A percentile compares a stretch with the other conserved stretches of the same genome.
These are phyloP conservation scores for Idaea straminata DNA, from an alignment of 2,888 invertebrate genomes.

Conservation along the genomic window DNA sequence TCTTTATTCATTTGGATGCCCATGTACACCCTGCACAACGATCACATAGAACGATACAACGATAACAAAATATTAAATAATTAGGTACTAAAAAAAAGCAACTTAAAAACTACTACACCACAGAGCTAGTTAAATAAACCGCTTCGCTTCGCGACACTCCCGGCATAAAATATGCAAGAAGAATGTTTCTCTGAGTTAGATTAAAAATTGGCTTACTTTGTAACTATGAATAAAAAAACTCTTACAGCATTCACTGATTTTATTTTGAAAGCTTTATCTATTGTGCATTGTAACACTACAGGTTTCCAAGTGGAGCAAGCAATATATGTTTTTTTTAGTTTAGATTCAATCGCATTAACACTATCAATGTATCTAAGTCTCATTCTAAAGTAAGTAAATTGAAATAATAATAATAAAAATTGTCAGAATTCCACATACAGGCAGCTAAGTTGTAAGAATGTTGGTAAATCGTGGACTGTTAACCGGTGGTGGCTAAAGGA, in stretches of 20 bases:
- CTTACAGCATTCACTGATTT: background rate
- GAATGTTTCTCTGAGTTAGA: background rate
- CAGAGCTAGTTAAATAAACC: too few species aligned
- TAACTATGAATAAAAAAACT: background rate
- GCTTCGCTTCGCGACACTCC: too few species aligned
- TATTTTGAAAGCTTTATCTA: background rate
- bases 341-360: background rate
- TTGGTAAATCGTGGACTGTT: background rate
- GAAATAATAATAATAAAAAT: background rate
- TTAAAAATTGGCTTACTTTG: background rate
- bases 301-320: too few species aligned
- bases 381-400: background rate
- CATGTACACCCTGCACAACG: too few species aligned
- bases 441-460: conserved; percentile 1
- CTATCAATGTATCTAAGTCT: background rate
- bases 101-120: too few species aligned
- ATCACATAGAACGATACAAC: too few species aligned
- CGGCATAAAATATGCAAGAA: too few species aligned
- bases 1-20: too few species aligned
- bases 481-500: conserved; percentile 29
- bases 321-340: too few species aligned
- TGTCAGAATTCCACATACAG: background rate
- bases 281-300: too few species aligned
- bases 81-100: too few species aligned
- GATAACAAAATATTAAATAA: too few species aligned